These are phyloP conservation scores for Alviniconcha strummeri DNA, from an alignment of 2,888 invertebrate genomes.

Conservation along the genomic window DNA sequence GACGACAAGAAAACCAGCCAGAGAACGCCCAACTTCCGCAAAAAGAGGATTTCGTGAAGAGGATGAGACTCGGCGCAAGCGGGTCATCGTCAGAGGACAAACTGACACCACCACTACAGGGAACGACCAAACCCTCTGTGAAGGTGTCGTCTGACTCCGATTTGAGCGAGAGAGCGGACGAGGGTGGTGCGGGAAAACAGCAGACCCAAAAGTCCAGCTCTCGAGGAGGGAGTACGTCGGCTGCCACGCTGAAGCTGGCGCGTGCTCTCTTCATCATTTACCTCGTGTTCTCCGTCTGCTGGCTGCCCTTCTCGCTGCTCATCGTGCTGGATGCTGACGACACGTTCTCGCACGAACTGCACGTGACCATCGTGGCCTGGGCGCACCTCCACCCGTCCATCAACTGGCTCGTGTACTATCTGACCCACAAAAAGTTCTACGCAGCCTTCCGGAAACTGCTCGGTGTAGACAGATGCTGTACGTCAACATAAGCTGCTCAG, in stretches of 20 bases:
- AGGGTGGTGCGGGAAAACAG: no score
- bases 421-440: constrained; percentile 44
- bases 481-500: no score
- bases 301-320: constrained; percentile 49
- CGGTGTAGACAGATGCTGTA: not conserved
- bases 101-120: no score
- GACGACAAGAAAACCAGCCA: no score
- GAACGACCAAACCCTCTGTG: no score
- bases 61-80: no score
- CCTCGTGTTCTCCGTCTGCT: constrained; percentile 52
- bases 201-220: not conserved
- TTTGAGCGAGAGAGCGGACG: no score
- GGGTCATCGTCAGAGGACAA: no score
- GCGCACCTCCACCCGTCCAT: constrained; percentile 52
- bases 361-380: constrained; percentile 45
- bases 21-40: no score
- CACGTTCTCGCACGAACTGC: constrained; percentile 40
- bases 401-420: constrained; percentile 48
- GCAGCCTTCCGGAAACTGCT: constrained; percentile 38
- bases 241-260: constrained; percentile 38
- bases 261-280: constrained; percentile 47
- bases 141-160: no score
- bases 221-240: not conserved
- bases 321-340: constrained; percentile 43
- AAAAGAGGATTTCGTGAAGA: no score